Evolutionary conservation across 2,113 vertebrate genomes (phyloP).

Genomic region (Lepus europaeus): DNA sequence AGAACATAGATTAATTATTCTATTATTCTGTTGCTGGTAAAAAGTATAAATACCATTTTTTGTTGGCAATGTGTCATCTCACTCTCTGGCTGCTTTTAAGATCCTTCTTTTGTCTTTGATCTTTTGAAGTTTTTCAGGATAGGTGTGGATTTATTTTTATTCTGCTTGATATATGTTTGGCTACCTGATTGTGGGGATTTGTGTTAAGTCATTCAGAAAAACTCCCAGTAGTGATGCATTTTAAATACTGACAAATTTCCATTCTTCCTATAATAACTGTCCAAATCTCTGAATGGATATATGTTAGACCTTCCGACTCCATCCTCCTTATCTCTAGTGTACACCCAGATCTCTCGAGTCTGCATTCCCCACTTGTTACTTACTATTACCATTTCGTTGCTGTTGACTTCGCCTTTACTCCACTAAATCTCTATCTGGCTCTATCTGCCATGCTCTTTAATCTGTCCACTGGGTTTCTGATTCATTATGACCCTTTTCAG

Average conservation of each 20-base stretch:
- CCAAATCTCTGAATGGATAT: neutral
- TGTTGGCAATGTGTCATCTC: neutral
- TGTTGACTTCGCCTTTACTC: neutral
- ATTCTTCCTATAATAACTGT: neutral
- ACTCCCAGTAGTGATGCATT: neutral
- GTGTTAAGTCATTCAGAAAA: conserved; percentile 27
- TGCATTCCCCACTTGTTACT: neutral
- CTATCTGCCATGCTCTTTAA: neutral
- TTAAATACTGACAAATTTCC: neutral
- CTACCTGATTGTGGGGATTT: neutral
- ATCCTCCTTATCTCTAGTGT: no score
- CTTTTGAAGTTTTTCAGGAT: neutral
- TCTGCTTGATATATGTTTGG: neutral
- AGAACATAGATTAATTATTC: neutral
- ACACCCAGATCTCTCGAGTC: neutral
- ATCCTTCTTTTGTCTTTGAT: conserved; percentile 45
- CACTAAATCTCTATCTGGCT: neutral
- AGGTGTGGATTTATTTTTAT: conserved; percentile 18
- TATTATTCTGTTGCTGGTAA: neutral
- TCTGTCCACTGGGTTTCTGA: neutral
- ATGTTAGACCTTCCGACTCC: neutral
- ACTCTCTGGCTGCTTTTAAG: conserved; percentile 31
- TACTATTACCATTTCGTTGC: neutral
- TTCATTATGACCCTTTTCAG: neutral
- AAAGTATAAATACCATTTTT: conserved; percentile 1